Conservation (phyloP, 2,113 vertebrate genomes). For the Elephantulus edwardii region DNA sequence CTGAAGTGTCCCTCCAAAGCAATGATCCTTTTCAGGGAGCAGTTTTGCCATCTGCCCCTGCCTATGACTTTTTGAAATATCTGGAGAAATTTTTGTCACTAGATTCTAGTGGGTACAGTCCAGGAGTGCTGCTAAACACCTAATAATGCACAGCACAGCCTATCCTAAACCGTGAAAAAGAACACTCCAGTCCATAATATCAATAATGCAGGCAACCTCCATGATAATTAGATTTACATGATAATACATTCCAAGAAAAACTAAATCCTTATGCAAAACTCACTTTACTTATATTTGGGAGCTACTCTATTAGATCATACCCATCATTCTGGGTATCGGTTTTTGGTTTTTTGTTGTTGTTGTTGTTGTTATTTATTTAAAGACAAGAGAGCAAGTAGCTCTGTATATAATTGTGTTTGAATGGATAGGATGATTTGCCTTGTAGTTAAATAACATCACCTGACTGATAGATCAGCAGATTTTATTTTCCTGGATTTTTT, state of each 20-base stretch:
- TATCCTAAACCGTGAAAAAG: not conserved
- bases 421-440: slow-evolving; percentile 6
- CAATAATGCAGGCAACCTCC: not conserved
- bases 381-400: slow-evolving; percentile 53
- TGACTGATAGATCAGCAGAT: slow-evolving; percentile 22
- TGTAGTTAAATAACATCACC: slow-evolving; percentile 33
- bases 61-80: not conserved
- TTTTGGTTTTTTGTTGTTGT: no score
- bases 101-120: not conserved
- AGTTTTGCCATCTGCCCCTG: not conserved
- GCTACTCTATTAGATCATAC: not conserved
- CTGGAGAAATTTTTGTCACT: slow-evolving; percentile 8
- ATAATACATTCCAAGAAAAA: not conserved
- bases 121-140: slow-evolving; percentile 13
- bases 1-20: slow-evolving; percentile 31
- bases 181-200: slow-evolving; percentile 39
- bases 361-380: slow-evolving; percentile 42
- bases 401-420: slow-evolving; percentile 28
- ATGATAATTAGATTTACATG: not conserved
- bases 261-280: slow-evolving; percentile 26
- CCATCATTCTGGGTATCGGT: not conserved
- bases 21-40: not conserved
- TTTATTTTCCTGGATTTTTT: slow-evolving; percentile 50
- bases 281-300: not conserved
- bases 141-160: not conserved